Evolutionary conservation across 2,888 invertebrate genomes (phyloP).

Genomic region (Druceiella hillmani): DNA sequence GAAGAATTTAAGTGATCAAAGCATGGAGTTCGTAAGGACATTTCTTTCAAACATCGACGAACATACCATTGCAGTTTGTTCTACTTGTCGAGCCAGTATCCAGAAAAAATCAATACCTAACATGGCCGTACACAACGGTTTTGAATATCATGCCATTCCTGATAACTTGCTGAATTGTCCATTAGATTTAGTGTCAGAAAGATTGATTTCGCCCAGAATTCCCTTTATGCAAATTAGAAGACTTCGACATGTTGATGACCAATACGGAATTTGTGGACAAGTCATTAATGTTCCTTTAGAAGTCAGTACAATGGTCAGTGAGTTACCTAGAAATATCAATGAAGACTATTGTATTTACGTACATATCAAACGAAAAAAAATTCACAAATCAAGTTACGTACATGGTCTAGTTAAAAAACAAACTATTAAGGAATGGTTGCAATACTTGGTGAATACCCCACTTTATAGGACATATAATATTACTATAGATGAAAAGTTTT

Average conservation of each 20-base stretch:
- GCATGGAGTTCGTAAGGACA: constrained; percentile 18
- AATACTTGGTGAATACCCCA: constrained; percentile 14
- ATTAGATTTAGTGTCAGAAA: constrained; percentile 18
- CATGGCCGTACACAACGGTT: constrained; percentile 18
- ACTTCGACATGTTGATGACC: constrained; percentile 25
- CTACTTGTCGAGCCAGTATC: constrained; percentile 17
- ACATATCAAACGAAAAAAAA: constrained; percentile 13
- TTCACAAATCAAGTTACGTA: constrained; percentile 12
- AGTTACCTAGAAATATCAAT: constrained; percentile 23
- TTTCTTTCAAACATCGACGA: constrained; percentile 13
- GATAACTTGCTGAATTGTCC: constrained; percentile 9
- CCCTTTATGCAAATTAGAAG: constrained; percentile 26
- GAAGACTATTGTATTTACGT: constrained; percentile 25
- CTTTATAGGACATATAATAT: constrained; percentile 18
- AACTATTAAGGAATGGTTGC: constrained; percentile 12
- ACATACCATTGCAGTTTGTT: constrained; percentile 18
- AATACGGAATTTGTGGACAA: constrained; percentile 25
- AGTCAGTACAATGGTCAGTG: constrained; percentile 23
- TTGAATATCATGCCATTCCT: constrained; percentile 18
- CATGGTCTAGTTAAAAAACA: constrained; percentile 12
- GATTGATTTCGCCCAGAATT: constrained; percentile 18
- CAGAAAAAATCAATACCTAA: constrained; percentile 16
- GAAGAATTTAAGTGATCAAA: constrained; percentile 9
- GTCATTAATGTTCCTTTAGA: constrained; percentile 27
- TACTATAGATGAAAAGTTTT: constrained; percentile 17